A percentile compares a stretch with the other conserved stretches of the same genome.
Evolutionary conservation across 2,113 vertebrate genomes (phyloP).

Genomic region (Hypanus sabinus): DNA sequence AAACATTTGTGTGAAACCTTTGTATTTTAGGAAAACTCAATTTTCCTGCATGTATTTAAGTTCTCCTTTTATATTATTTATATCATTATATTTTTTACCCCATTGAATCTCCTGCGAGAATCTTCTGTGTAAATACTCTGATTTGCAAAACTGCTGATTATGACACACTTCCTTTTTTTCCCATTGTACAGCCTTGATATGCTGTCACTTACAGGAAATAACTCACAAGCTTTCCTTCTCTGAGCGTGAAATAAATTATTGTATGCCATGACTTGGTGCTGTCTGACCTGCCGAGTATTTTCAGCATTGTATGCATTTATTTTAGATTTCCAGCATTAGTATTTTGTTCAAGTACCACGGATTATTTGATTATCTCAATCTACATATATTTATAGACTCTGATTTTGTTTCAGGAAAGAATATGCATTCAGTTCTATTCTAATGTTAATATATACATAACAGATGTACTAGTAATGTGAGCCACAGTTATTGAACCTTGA

Average conservation of each 20-base stretch:
- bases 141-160: constrained; percentile 5
- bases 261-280: background rate
- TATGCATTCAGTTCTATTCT: background rate
- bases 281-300: too few species aligned
- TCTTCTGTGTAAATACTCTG: background rate
- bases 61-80: background rate
- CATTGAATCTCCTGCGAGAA: background rate
- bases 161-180: background rate
- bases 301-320: too few species aligned
- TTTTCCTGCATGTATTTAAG: constrained; percentile 4
- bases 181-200: background rate
- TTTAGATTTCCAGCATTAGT: background rate
- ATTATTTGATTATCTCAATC: background rate
- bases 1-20: background rate
- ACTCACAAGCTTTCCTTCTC: background rate
- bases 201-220: background rate
- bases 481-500: background rate
- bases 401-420: background rate
- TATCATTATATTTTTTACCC: background rate
- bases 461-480: background rate
- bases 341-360: background rate
- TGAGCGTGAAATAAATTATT: too few species aligned
- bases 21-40: background rate
- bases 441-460: background rate
- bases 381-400: background rate